phyloP scores from a whole-genome alignment of 2,113 vertebrate genomes.

The Desmodus rotundus region DNA sequence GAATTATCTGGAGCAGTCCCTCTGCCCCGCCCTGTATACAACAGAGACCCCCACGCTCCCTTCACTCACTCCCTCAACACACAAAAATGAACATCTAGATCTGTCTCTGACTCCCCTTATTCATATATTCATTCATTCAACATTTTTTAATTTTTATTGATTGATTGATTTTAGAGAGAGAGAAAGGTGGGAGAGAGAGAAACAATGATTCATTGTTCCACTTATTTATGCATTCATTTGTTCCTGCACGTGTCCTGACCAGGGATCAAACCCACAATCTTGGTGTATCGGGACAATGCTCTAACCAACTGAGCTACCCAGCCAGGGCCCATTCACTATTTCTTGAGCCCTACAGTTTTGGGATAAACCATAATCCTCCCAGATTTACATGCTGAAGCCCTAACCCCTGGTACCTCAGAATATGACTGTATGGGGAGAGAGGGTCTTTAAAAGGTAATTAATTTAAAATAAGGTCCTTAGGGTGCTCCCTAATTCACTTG shows the following conservation, averaged over 20 bases:
- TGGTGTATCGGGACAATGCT: too few relatives aligned
- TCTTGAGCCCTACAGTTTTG: background rate
- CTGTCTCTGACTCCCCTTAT: background rate
- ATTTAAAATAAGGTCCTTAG: background rate
- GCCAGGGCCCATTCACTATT: background rate
- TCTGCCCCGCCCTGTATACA: background rate
- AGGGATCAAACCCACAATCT: too few relatives aligned
- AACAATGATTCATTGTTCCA: too few relatives aligned
- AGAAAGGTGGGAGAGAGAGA: too few relatives aligned
- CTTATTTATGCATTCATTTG: too few relatives aligned
- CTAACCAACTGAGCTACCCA: too few relatives aligned
- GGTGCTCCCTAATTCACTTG: background rate
- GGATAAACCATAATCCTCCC: background rate
- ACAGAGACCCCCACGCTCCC: background rate
- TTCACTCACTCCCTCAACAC: rapidly evolving
- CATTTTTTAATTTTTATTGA: too few relatives aligned
- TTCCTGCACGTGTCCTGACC: too few relatives aligned
- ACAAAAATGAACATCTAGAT: background rate
- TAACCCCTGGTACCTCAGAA: background rate
- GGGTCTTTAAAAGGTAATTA: too few relatives aligned
- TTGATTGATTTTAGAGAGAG: too few relatives aligned
- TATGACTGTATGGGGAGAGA: background rate
- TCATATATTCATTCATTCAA: background rate
- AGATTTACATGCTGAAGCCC: background rate
- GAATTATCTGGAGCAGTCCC: background rate